These are phyloP conservation scores for Ptiloglossa arizonensis DNA, from an alignment of 1,140 invertebrate species.

Conservation along the genomic window DNA sequence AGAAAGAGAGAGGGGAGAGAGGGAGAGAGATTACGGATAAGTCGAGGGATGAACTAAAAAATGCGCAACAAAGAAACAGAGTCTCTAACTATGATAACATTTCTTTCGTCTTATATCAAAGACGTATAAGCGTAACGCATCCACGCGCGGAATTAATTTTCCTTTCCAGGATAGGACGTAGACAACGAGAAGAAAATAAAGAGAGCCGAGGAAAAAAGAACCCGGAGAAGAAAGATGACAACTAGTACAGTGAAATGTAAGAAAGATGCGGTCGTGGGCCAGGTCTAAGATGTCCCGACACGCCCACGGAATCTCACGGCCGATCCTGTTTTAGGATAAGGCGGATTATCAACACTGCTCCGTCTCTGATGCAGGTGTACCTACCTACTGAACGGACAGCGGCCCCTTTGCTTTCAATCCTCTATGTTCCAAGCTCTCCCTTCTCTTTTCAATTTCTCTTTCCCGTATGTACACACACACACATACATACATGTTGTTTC, in stretches of 20 bases:
- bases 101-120: not conserved
- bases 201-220: not conserved
- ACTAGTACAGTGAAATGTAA: not conserved
- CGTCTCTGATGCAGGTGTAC: conserved; percentile 37
- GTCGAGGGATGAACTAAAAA: conserved; percentile 5
- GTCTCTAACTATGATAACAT: too few species aligned
- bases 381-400: not conserved
- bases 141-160: not conserved
- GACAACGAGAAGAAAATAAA: too few species aligned
- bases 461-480: too few species aligned
- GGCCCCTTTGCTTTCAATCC: not conserved
- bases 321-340: conserved; percentile 49
- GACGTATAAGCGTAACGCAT: not conserved
- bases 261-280: not conserved
- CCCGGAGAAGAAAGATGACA: too few species aligned
- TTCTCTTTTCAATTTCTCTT: not conserved
- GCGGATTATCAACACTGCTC: conserved; percentile 29
- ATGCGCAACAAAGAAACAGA: not conserved
- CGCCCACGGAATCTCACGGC: conserved; percentile 21
- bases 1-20: not conserved
- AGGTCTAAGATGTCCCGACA: conserved; percentile 23
- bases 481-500: too few species aligned
- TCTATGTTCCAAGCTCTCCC: not conserved
- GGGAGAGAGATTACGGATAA: not conserved
- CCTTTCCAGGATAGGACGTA: too few species aligned